Conservation (phyloP, 1,140 invertebrate species). For the Diorhabda sublineata region DNA sequence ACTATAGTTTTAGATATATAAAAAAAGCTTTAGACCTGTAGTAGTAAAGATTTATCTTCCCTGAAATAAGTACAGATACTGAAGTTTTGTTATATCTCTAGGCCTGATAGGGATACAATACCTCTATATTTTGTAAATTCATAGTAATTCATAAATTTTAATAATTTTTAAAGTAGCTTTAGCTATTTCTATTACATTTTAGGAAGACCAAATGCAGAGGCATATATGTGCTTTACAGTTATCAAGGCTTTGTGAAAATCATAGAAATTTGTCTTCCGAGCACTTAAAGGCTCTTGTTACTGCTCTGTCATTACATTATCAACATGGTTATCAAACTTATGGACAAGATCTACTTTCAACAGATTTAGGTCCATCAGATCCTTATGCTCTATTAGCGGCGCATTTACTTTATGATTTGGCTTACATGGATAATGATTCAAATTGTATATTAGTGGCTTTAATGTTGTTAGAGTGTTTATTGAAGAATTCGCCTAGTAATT, state of each 20-base stretch:
- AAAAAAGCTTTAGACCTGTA: too few relatives aligned
- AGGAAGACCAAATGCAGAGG: conserved; percentile 65
- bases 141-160: too few relatives aligned
- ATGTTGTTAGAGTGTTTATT: conserved; percentile 67
- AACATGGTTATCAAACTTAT: conserved; percentile 50
- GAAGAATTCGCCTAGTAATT: conserved; percentile 69
- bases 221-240: conserved; percentile 70
- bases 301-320: conserved; percentile 52
- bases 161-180: too few relatives aligned
- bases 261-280: conserved; percentile 51
- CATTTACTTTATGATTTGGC: conserved; percentile 71
- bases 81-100: too few relatives aligned
- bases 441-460: conserved; percentile 61
- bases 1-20: too few relatives aligned
- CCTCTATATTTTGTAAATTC: too few relatives aligned
- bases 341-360: conserved; percentile 53
- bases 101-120: too few relatives aligned
- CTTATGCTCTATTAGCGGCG: conserved; percentile 71
- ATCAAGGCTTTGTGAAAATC: conserved; percentile 61
- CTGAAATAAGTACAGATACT: too few relatives aligned
- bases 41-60: too few relatives aligned
- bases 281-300: conserved; percentile 52
- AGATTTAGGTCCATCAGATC: conserved; percentile 65
- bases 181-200: conserved; percentile 16
- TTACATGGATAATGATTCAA: conserved; percentile 55